Conservation (phyloP, 2,113 vertebrate species). For the Callorhinus ursinus region DNA sequence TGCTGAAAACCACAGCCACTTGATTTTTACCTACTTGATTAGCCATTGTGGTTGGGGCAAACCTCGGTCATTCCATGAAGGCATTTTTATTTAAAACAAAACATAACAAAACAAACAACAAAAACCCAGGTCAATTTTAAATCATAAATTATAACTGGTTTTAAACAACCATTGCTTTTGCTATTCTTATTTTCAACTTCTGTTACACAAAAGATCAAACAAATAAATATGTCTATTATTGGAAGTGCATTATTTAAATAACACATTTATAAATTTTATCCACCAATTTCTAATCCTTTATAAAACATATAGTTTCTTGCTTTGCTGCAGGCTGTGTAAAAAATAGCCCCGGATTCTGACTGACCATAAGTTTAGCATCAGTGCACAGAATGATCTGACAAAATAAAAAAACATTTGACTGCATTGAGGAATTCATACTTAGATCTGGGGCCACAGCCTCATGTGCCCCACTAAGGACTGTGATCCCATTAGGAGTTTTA, state of each 20-base stretch:
- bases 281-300: neutral
- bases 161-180: neutral
- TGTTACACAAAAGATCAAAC: neutral
- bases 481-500: neutral
- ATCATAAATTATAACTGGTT: neutral
- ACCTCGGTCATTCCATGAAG: neutral
- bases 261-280: neutral
- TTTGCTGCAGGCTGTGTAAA: neutral
- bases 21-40: slow-evolving; percentile 21
- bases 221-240: neutral
- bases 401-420: neutral
- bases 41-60: neutral
- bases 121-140: neutral
- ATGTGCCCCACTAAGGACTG: no score
- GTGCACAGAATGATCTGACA: neutral
- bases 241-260: neutral
- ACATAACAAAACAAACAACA: neutral
- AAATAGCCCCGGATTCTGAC: neutral
- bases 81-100: neutral
- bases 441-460: neutral
- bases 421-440: neutral
- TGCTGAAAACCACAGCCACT: slow-evolving; percentile 16
- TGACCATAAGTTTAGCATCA: neutral
- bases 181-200: slow-evolving; percentile 36
- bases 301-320: neutral